Evolutionary conservation across 2,797 vertebrate genomes (phyloP).

Genomic region (Mycteria americana): DNA sequence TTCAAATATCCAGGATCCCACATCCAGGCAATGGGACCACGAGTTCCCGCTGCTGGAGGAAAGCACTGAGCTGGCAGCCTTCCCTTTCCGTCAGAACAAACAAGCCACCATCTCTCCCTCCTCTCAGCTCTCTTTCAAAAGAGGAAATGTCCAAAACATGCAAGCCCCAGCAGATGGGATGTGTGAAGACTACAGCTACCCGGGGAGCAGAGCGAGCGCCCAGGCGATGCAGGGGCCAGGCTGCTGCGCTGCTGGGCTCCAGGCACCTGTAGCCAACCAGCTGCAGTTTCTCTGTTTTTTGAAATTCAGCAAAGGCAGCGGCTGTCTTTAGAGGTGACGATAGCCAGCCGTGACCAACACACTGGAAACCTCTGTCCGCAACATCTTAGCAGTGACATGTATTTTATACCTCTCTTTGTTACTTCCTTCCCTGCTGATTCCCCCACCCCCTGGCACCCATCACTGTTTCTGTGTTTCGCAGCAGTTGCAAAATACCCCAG

Average conservation of each 20-base stretch:
- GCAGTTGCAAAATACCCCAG: background rate
- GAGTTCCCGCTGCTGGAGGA: background rate
- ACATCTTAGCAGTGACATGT: fast-evolving
- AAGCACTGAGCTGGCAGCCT: background rate
- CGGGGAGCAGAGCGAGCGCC: fast-evolving
- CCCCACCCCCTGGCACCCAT: fast-evolving
- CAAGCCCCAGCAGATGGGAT: fast-evolving
- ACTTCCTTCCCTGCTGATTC: background rate
- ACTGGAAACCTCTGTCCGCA: background rate
- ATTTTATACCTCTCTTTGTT: background rate
- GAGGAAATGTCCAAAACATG: background rate
- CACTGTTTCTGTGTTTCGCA: background rate
- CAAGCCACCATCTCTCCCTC: background rate
- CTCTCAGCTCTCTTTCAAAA: background rate
- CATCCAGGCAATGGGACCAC: fast-evolving
- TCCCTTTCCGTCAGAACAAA: background rate
- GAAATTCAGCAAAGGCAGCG: background rate
- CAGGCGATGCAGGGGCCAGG: background rate
- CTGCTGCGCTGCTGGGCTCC: background rate
- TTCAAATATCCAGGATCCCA: background rate
- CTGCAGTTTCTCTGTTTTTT: background rate
- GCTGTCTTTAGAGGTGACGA: background rate
- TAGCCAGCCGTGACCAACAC: background rate
- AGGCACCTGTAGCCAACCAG: background rate
- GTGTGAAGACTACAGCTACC: background rate